These are phyloP conservation scores for Clistopyga incitator DNA, from an alignment of 2,888 invertebrate genomes.

Conservation along the genomic window DNA sequence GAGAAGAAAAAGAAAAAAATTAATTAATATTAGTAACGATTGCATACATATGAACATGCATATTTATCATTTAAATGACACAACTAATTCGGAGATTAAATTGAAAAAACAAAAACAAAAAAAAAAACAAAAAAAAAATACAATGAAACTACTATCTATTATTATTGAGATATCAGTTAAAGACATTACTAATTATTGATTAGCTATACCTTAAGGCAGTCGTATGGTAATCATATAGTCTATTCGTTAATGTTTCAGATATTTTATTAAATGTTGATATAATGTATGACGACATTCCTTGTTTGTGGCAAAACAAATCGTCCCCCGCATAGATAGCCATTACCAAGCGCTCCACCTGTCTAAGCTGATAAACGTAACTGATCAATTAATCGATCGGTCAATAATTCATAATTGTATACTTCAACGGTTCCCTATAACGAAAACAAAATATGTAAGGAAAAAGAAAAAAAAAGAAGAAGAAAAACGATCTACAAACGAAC, in stretches of 20 bases:
- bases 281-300: slow-evolving; percentile 83
- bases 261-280: slow-evolving; percentile 84
- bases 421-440: slow-evolving; percentile 70
- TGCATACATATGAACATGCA: slow-evolving; percentile 70
- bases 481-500: slow-evolving; percentile 45
- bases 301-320: slow-evolving; percentile 74
- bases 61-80: slow-evolving; percentile 70
- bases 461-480: slow-evolving; percentile 45
- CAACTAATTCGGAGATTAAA: slow-evolving; percentile 62
- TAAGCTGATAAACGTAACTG: slow-evolving; percentile 68
- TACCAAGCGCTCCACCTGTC: slow-evolving; percentile 76
- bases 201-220: slow-evolving; percentile 80
- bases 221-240: slow-evolving; percentile 82
- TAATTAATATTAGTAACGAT: slow-evolving; percentile 61
- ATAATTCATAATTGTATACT: slow-evolving; percentile 72
- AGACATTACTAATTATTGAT: slow-evolving; percentile 77
- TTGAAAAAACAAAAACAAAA: slow-evolving; percentile 32
- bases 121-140: slow-evolving; percentile 42
- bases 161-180: slow-evolving; percentile 73
- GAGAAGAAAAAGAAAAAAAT: slow-evolving; percentile 41
- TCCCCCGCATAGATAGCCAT: slow-evolving; percentile 74
- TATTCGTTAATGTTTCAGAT: slow-evolving; percentile 84
- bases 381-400: slow-evolving; percentile 72
- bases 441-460: slow-evolving; percentile 33
- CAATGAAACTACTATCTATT: slow-evolving; percentile 71